Evolutionary conservation across 2,113 vertebrate genomes (phyloP).

Genomic region (Drymodes brunneopygia): DNA sequence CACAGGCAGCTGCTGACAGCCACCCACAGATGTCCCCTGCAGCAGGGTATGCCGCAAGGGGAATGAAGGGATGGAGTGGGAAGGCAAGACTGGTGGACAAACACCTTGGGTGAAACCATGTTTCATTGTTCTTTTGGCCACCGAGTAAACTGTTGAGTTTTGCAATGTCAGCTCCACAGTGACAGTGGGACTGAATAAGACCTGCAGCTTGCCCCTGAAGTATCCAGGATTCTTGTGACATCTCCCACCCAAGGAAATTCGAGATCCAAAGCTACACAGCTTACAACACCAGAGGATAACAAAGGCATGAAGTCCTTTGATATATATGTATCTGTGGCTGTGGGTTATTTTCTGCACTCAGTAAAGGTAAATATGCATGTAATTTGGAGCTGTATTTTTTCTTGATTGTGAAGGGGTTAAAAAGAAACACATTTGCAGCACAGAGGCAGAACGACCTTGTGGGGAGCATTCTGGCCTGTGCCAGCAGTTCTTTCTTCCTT

Average conservation of each 20-base stretch:
- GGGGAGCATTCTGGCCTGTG: conserved; percentile 9
- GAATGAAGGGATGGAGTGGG: background rate
- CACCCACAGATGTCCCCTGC: background rate
- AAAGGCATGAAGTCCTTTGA: background rate
- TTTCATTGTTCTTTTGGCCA: background rate
- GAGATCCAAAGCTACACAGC: background rate
- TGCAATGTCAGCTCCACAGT: background rate
- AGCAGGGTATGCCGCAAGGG: background rate
- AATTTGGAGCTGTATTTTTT: background rate
- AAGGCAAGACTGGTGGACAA: background rate
- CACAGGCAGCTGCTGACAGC: background rate
- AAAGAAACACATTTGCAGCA: background rate
- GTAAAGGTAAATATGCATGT: background rate
- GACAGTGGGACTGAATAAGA: background rate
- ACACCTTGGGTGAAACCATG: fast-evolving
- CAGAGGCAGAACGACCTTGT: conserved; percentile 54
- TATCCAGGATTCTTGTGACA: background rate
- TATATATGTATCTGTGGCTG: background rate
- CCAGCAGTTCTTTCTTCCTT: conserved; percentile 46
- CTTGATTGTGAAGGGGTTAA: conserved; percentile 51
- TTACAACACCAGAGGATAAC: background rate
- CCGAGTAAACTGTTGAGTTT: background rate
- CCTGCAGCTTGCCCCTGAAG: background rate
- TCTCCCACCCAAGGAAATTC: background rate
- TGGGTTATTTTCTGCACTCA: background rate